Conservation (phyloP, 2,113 vertebrate genomes). For the Jaculus jaculus region DNA sequence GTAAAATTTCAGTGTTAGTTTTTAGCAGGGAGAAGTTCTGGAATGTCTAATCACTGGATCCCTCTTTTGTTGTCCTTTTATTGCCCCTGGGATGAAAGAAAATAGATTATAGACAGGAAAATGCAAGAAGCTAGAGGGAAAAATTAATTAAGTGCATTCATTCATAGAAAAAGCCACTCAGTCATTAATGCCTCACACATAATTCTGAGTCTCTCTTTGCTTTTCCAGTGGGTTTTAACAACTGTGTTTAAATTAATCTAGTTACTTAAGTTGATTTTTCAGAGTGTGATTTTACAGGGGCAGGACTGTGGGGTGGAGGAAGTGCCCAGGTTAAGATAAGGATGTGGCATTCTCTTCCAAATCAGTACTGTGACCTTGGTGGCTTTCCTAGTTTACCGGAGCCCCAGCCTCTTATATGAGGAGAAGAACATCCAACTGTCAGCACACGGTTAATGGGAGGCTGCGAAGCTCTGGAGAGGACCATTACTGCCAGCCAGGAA, state of each 20-base stretch:
- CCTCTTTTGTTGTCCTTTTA: constrained; percentile 61
- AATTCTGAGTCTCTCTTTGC: constrained; percentile 43
- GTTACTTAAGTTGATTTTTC: background rate
- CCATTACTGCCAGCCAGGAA: background rate
- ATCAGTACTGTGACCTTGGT: fast-evolving
- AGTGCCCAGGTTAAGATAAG: background rate
- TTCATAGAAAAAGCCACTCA: constrained; percentile 58
- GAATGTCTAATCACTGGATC: constrained; percentile 55
- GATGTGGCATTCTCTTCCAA: fast-evolving
- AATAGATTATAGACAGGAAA: constrained; percentile 58
- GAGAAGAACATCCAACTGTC: too few species aligned
- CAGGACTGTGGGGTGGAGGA: fast-evolving
- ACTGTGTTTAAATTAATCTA: constrained; percentile 19
- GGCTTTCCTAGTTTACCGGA: fast-evolving
- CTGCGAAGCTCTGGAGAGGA: too few species aligned
- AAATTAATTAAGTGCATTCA: constrained; percentile 66
- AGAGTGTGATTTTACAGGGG: background rate
- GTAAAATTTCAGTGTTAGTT: constrained; percentile 81
- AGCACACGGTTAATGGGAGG: fast-evolving
- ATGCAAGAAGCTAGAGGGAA: background rate
- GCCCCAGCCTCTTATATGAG: fast-evolving
- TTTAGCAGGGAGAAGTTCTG: constrained; percentile 74
- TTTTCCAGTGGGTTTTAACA: constrained; percentile 27
- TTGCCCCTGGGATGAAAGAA: constrained; percentile 73
- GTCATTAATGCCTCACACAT: background rate